Conservation (phyloP, 1,140 invertebrate genomes). For the Trialeurodes vaporariorum region DNA sequence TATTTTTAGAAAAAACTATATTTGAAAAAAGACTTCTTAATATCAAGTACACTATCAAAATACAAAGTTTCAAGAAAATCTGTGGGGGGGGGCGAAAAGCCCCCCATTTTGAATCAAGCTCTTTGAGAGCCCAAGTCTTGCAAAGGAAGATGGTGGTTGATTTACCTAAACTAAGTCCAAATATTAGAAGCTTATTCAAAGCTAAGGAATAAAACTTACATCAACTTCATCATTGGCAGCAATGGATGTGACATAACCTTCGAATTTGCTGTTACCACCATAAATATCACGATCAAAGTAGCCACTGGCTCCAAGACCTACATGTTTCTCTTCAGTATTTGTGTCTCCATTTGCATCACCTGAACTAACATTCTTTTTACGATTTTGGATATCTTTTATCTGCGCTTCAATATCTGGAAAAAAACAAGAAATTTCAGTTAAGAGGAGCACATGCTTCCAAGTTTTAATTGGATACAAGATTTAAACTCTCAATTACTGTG, state of each 20-base stretch:
- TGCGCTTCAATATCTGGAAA: slow-evolving; percentile 83
- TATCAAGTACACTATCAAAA: background rate
- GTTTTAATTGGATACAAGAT: no score
- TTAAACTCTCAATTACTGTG: no score
- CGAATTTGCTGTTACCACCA: slow-evolving; percentile 70
- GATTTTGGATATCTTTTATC: slow-evolving; percentile 77
- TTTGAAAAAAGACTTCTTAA: no score
- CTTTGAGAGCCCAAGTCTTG: no score
- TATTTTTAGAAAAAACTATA: no score
- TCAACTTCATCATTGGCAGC: slow-evolving; percentile 84
- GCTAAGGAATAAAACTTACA: slow-evolving; percentile 42
- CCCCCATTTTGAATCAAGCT: no score
- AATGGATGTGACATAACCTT: slow-evolving; percentile 91
- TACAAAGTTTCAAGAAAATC: no score
- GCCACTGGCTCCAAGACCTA: slow-evolving; percentile 77
- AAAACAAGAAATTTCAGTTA: no score
- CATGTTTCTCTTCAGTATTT: slow-evolving; percentile 51
- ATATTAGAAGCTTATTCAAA: no score
- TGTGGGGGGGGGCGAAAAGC: no score
- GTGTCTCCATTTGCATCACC: slow-evolving; percentile 21
- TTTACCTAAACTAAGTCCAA: background rate
- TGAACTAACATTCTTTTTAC: slow-evolving; percentile 59
- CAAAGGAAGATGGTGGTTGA: background rate
- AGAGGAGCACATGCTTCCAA: no score
- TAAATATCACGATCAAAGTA: slow-evolving; percentile 92